phyloP scores from a whole-genome alignment of 2,113 vertebrate species.

The Vulpes ferrilata region DNA sequence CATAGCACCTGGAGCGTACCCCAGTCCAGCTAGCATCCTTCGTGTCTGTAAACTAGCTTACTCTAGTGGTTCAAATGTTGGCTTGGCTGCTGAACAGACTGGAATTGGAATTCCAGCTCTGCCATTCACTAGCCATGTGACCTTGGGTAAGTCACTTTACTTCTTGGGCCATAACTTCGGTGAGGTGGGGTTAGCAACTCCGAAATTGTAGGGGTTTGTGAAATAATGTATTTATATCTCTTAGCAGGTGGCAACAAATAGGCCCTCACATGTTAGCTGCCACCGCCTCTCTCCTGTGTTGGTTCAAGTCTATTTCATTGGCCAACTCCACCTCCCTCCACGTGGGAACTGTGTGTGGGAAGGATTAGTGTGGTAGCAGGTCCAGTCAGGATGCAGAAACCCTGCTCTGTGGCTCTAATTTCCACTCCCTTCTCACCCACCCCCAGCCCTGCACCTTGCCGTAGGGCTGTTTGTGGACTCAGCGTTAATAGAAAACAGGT shows the following conservation, averaged over 20 bases:
- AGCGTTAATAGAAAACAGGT: not conserved
- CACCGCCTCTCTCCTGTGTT: not conserved
- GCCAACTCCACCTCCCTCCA: not conserved
- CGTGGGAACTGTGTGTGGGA: not conserved
- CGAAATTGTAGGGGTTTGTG: not conserved
- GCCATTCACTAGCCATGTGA: not conserved
- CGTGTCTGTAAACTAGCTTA: not conserved
- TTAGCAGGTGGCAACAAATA: not conserved
- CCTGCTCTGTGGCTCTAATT: not conserved
- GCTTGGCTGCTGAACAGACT: not conserved
- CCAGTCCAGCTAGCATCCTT: not conserved
- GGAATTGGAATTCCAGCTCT: not conserved
- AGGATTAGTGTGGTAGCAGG: not conserved
- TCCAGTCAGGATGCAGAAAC: not conserved
- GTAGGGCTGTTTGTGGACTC: not conserved
- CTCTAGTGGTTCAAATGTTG: not conserved
- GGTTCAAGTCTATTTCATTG: not conserved
- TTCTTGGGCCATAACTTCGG: not conserved
- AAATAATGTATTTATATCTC: not conserved
- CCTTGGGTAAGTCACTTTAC: not conserved
- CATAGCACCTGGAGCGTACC: not conserved
- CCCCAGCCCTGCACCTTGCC: not conserved
- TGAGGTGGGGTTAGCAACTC: not conserved
- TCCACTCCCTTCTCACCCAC: not conserved
- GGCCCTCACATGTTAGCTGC: not conserved